Percentiles rank a stretch among this genome's conserved stretches.
These are phyloP conservation scores for Corythaixoides concolor DNA, from an alignment of 2,113 vertebrate species.

Conservation along the genomic window DNA sequence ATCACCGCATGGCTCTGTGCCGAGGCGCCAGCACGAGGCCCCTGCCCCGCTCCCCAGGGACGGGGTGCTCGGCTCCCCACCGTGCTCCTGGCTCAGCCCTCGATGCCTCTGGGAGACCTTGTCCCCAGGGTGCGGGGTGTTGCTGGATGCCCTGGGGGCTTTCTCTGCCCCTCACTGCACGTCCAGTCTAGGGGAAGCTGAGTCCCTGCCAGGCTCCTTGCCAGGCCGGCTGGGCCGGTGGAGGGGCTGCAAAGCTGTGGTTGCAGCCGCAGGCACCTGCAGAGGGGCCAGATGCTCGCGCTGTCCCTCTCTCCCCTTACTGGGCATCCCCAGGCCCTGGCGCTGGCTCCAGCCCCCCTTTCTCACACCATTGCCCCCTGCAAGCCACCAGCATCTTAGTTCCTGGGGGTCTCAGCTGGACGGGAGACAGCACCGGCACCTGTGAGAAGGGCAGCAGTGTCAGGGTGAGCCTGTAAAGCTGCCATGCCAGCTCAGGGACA, in stretches of 20 bases:
- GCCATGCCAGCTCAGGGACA: not conserved
- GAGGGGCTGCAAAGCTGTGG: not conserved
- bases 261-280: not conserved
- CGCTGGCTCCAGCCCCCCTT: not conserved
- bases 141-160: not conserved
- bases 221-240: fast-evolving
- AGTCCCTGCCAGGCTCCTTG: not conserved
- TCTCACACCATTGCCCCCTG: fast-evolving
- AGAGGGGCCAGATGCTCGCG: fast-evolving
- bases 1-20: not conserved
- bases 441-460: not conserved
- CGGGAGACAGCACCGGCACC: not conserved
- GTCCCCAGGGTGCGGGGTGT: fast-evolving
- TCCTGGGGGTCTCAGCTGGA: not conserved
- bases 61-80: fast-evolving
- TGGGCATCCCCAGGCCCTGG: fast-evolving
- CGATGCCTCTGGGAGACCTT: fast-evolving
- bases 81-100: fast-evolving
- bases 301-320: fast-evolving
- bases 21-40: fast-evolving
- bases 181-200: fast-evolving
- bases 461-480: not conserved
- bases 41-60: fast-evolving
- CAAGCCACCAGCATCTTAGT: not conserved
- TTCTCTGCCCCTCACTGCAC: fast-evolving